A percentile compares a stretch with the other conserved stretches of the same genome.
phyloP scores from a whole-genome alignment of 2,113 vertebrate genomes.

The Bungarus multicinctus region DNA sequence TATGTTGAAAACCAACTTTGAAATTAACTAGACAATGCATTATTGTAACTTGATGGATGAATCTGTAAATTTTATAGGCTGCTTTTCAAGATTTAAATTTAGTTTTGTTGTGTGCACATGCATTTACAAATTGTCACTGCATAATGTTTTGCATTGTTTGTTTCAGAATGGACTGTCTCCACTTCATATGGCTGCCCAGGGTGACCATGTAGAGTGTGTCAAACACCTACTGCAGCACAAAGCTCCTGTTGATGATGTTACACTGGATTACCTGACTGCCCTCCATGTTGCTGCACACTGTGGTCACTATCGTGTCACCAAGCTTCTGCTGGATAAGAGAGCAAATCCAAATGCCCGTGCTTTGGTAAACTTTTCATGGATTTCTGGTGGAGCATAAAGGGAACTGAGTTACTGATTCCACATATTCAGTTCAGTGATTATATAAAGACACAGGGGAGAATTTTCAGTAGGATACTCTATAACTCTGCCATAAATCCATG shows the following conservation, averaged over 20 bases:
- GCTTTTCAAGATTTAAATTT: neutral
- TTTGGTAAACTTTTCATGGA: conserved; percentile 76
- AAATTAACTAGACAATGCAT: neutral
- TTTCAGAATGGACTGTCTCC: conserved; percentile 92
- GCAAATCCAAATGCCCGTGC: conserved; percentile 96
- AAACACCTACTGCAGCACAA: conserved; percentile 94
- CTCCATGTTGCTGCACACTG: conserved; percentile 96
- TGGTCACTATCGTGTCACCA: conserved; percentile 94
- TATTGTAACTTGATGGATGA: neutral
- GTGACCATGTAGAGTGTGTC: conserved; percentile 95
- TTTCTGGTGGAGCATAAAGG: neutral
- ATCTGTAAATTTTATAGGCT: neutral
- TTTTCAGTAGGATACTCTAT: neutral
- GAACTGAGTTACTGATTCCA: neutral
- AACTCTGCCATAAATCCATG: neutral
- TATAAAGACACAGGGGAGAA: neutral
- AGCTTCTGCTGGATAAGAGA: conserved; percentile 96
- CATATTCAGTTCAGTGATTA: neutral
- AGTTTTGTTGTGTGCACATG: neutral
- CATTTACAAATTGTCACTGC: neutral
- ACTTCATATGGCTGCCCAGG: conserved; percentile 96
- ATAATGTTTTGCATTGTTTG: neutral
- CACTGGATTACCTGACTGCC: conserved; percentile 93
- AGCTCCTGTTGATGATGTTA: conserved; percentile 95
- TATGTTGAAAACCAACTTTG: neutral